Conservation (phyloP, 2,888 invertebrate genomes). For the Lypha dubia region DNA sequence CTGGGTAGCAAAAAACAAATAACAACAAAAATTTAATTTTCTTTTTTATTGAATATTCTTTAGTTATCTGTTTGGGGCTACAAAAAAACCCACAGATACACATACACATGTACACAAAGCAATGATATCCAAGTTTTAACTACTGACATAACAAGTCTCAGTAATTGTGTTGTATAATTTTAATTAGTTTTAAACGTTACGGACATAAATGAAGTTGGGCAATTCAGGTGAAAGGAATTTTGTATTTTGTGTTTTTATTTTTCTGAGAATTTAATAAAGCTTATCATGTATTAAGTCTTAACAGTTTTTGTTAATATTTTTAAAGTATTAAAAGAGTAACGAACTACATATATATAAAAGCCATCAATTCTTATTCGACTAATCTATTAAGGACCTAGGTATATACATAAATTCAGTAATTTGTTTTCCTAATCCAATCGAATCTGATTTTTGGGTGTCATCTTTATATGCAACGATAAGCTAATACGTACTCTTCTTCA, state of each 20-base stretch:
- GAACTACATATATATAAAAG: too few species aligned
- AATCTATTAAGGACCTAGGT: too few species aligned
- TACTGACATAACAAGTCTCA: conserved; percentile 28
- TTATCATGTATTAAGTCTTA: background rate
- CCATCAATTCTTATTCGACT: too few species aligned
- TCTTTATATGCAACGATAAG: too few species aligned
- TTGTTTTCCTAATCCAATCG: too few species aligned
- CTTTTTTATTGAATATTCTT: conserved; percentile 34
- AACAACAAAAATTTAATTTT: background rate
- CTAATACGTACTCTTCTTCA: too few species aligned
- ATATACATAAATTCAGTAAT: too few species aligned
- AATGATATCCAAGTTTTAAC: conserved; percentile 1
- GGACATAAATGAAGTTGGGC: background rate
- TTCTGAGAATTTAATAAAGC: background rate
- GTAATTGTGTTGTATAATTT: conserved; percentile 34
- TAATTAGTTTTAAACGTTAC: conserved; percentile 52
- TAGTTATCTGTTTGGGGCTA: conserved; percentile 28
- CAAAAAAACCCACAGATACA: too few species aligned
- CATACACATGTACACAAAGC: too few species aligned
- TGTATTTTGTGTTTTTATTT: background rate
- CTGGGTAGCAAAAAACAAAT: background rate
- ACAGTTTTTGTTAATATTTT: too few species aligned
- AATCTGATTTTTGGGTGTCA: too few species aligned
- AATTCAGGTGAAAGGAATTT: conserved; percentile 25
- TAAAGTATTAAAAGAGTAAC: too few species aligned